Percentiles rank a stretch among this genome's conserved stretches.
Conservation (phyloP, 2,113 vertebrate genomes). For the Xiphorhynchus elegans region DNA sequence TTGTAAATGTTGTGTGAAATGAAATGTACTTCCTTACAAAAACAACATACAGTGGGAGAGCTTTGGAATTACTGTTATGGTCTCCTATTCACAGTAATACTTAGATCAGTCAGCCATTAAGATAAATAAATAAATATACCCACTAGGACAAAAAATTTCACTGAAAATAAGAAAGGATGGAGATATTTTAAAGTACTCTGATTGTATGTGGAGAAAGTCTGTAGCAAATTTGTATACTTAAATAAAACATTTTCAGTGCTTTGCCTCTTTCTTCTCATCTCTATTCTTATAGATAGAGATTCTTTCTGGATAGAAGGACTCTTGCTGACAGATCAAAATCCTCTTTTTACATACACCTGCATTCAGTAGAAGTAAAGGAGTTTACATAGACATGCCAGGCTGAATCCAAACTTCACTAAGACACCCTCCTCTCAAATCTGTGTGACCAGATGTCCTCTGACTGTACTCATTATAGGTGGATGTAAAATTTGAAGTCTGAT, state of each 20-base stretch:
- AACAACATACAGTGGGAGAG: neutral
- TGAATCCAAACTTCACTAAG: neutral
- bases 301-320: neutral
- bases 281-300: neutral
- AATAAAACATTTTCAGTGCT: neutral
- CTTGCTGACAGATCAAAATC: neutral
- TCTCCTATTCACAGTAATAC: constrained; percentile 20
- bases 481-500: neutral
- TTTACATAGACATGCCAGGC: neutral
- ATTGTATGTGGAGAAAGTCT: neutral
- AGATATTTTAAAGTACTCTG: neutral
- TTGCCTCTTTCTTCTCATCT: neutral
- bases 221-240: neutral
- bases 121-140: constrained; percentile 49
- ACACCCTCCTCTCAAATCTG: neutral
- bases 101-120: constrained; percentile 36
- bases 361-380: neutral
- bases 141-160: neutral
- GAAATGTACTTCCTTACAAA: constrained; percentile 28
- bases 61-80: constrained; percentile 43
- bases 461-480: neutral
- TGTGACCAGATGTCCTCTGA: neutral
- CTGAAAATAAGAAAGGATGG: neutral
- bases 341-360: neutral
- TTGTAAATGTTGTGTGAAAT: constrained; percentile 61